A percentile compares a stretch with the other conserved stretches of the same genome.
Evolutionary conservation across 2,888 invertebrate genomes (phyloP).

Genomic region (Acrobasis consociella): DNA sequence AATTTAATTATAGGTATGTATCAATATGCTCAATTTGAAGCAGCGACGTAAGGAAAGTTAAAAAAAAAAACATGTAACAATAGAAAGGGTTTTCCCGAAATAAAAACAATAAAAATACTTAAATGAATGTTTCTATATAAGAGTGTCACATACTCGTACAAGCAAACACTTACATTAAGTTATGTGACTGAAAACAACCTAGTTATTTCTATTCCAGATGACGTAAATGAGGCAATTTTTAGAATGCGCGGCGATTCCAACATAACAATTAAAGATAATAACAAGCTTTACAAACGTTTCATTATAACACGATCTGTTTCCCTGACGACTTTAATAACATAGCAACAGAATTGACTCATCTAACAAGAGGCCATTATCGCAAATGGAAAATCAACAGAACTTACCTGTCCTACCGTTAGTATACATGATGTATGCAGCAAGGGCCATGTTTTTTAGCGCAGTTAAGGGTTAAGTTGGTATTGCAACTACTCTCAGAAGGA

Average conservation of each 20-base stretch:
- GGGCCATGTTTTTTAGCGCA: constrained; percentile 73
- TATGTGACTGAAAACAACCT: too few species aligned
- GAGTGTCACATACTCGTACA: too few species aligned
- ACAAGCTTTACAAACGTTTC: constrained; percentile 10
- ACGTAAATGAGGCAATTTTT: constrained; percentile 13
- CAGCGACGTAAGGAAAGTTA: too few species aligned
- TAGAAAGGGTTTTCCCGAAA: too few species aligned
- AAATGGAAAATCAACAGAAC: constrained; percentile 67
- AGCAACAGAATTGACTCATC: constrained; percentile 19
- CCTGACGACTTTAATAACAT: constrained; percentile 10
- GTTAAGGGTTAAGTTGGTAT: constrained; percentile 42
- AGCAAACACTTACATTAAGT: too few species aligned
- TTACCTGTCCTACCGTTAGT: constrained; percentile 51
- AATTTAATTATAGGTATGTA: too few species aligned
- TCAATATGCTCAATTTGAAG: too few species aligned
- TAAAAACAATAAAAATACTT: too few species aligned
- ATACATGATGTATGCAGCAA: constrained; percentile 50
- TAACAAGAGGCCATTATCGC: constrained; percentile 38
- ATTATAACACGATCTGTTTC: constrained; percentile 13
- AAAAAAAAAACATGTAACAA: too few species aligned
- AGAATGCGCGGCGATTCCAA: constrained; percentile 13
- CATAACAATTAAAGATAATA: constrained; percentile 19
- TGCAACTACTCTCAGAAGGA: not conserved
- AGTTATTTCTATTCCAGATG: not conserved
- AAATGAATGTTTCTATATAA: too few species aligned